A percentile compares a stretch with the other conserved stretches of the same genome.
Evolutionary conservation across 2,113 vertebrate species (phyloP).

Genomic region (Typhlomys cinereus): DNA sequence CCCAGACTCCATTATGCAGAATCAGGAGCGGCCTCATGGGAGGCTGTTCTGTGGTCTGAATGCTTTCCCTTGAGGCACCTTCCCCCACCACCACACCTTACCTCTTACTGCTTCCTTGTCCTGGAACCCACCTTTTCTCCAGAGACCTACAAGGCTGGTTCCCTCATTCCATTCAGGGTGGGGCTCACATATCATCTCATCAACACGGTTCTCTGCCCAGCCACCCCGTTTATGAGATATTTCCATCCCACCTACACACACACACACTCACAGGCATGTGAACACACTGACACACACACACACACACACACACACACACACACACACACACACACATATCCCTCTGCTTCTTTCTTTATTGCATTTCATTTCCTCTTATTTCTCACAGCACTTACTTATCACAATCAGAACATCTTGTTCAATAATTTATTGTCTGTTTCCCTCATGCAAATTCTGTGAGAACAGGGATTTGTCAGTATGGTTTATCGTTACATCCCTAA

Average conservation of each 20-base stretch:
- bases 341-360: neutral
- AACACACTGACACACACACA: too few species aligned
- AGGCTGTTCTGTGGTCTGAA: neutral
- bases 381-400: neutral
- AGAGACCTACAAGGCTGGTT: neutral
- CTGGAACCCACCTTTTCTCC: neutral
- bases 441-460: slow-evolving; percentile 19
- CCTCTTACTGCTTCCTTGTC: too few species aligned
- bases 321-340: neutral
- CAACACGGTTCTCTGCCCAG: neutral
- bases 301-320: neutral
- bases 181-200: neutral
- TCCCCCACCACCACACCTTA: neutral
- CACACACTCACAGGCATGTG: too few species aligned
- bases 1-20: neutral
- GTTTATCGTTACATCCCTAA: neutral
- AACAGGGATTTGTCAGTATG: neutral
- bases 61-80: neutral
- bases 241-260: neutral
- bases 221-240: neutral
- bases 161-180: neutral
- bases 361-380: neutral
- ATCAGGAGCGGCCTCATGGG: neutral
- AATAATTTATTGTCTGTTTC: slow-evolving; percentile 35
- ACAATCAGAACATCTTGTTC: slow-evolving; percentile 10